phyloP scores from a whole-genome alignment of 2,888 invertebrate species.

The Ashinkailepas kermadecensis region DNA sequence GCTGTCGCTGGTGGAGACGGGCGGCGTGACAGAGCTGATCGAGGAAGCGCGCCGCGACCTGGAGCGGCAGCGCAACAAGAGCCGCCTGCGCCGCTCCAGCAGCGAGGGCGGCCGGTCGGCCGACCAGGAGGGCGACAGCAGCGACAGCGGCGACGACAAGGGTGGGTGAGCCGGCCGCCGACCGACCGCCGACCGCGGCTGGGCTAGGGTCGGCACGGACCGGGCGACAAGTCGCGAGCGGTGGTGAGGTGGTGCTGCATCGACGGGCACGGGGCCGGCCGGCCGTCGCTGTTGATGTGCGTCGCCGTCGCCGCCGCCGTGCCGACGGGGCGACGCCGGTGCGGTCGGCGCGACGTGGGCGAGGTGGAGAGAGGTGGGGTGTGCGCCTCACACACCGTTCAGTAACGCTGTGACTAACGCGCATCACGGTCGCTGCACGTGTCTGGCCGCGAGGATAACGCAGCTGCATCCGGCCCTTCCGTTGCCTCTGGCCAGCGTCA shows the following conservation, averaged over 20 bases:
- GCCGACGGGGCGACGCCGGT: no score
- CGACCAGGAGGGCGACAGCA: slow-evolving; percentile 24
- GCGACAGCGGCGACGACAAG: slow-evolving; percentile 26
- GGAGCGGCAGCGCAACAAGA: slow-evolving; percentile 54
- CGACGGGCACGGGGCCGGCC: no score
- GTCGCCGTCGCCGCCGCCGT: no score
- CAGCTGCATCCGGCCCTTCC: not conserved
- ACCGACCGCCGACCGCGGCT: not conserved
- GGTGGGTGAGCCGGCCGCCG: slow-evolving; percentile 32
- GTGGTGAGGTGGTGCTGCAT: no score
- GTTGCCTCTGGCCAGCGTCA: no score
- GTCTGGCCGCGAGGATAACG: slow-evolving; percentile 38
- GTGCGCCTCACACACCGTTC: no score
- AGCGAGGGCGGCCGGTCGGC: slow-evolving; percentile 33
- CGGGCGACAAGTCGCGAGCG: no score
- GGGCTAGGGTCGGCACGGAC: no score
- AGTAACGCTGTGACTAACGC: slow-evolving; percentile 34
- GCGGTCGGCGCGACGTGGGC: no score
- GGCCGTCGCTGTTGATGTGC: no score
- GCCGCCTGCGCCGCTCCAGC: not conserved
- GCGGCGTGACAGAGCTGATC: slow-evolving; percentile 47
- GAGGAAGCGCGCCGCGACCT: slow-evolving; percentile 73
- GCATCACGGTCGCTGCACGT: slow-evolving; percentile 31
- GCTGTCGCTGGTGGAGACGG: slow-evolving; percentile 7
- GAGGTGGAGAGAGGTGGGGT: no score